These are phyloP conservation scores for Colius striatus DNA, from an alignment of 2,113 vertebrate species.

Conservation along the genomic window DNA sequence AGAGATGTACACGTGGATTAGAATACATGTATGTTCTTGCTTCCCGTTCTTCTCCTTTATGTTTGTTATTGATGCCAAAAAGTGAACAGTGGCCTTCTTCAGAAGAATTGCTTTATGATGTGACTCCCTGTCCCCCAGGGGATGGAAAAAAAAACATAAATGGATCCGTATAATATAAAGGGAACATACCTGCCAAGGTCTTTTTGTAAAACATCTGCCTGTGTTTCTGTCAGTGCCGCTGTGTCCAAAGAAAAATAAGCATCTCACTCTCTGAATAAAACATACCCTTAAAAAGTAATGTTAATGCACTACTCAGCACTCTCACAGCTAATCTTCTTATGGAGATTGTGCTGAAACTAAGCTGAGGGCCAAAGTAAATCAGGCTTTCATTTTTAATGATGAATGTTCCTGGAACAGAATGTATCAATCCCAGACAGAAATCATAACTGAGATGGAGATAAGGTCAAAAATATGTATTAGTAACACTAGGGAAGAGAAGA, in stretches of 20 bases:
- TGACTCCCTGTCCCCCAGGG: not conserved
- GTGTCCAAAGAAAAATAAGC: conserved; percentile 47
- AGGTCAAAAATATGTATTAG: conserved; percentile 53
- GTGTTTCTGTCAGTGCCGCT: conserved; percentile 28
- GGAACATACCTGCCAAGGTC: not conserved
- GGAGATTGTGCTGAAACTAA: conserved; percentile 44
- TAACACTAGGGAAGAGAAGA: not conserved
- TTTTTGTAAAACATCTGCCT: conserved; percentile 11
- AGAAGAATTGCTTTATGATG: not conserved
- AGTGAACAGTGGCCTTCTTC: not conserved
- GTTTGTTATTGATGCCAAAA: not conserved
- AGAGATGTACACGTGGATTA: not conserved
- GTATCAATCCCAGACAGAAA: conserved; percentile 59
- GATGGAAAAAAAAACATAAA: not conserved
- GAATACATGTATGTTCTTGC: not conserved
- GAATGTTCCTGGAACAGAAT: conserved; percentile 66
- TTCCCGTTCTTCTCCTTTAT: not conserved
- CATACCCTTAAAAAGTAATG: conserved; percentile 75
- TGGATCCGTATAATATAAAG: not conserved
- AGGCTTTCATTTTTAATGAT: conserved; percentile 55
- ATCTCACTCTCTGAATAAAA: conserved; percentile 45
- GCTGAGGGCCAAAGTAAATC: conserved; percentile 64
- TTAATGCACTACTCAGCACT: conserved; percentile 15
- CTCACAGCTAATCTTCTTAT: conserved; percentile 51
- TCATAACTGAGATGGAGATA: conserved; percentile 53